Percentiles rank a stretch among this genome's conserved stretches.
These are phyloP conservation scores for Orientallactaga bullata DNA, from an alignment of 2,113 vertebrate genomes.

Conservation along the genomic window DNA sequence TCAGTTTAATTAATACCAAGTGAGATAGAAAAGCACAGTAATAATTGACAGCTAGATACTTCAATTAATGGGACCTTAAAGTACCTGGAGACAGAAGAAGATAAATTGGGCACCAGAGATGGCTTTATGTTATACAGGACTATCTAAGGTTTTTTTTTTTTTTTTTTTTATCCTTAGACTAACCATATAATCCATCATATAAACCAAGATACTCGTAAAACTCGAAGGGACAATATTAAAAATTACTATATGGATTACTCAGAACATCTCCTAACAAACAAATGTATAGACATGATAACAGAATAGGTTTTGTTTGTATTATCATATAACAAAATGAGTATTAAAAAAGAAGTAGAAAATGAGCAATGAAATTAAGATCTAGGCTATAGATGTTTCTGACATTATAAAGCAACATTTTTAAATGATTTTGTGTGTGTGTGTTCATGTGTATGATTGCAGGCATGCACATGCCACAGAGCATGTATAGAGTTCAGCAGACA, in stretches of 20 bases:
- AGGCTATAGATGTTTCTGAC: neutral
- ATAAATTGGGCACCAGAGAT: slow-evolving; percentile 51
- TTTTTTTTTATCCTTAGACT: slow-evolving; percentile 31
- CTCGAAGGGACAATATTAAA: neutral
- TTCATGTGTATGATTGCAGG: too few species aligned
- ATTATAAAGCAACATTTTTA: neutral
- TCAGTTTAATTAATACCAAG: slow-evolving; percentile 63
- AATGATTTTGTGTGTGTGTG: too few species aligned
- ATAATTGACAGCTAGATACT: slow-evolving; percentile 49
- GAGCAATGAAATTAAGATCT: neutral
- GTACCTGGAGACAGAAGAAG: slow-evolving; percentile 29
- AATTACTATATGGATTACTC: slow-evolving; percentile 17
- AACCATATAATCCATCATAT: slow-evolving; percentile 24
- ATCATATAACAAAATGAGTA: neutral
- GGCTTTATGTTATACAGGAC: slow-evolving; percentile 26
- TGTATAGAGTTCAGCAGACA: too few species aligned
- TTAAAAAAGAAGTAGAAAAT: neutral
- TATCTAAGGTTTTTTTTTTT: slow-evolving; percentile 7
- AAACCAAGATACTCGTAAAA: slow-evolving; percentile 23
- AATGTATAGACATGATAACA: neutral
- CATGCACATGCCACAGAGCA: too few species aligned
- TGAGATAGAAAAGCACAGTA: slow-evolving; percentile 35
- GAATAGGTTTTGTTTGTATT: neutral
- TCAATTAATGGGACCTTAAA: slow-evolving; percentile 37
- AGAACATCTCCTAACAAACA: neutral